Percentiles rank a stretch among this genome's conserved stretches.
Conservation (phyloP, 2,888 invertebrate species). For the Trilocha varians region DNA sequence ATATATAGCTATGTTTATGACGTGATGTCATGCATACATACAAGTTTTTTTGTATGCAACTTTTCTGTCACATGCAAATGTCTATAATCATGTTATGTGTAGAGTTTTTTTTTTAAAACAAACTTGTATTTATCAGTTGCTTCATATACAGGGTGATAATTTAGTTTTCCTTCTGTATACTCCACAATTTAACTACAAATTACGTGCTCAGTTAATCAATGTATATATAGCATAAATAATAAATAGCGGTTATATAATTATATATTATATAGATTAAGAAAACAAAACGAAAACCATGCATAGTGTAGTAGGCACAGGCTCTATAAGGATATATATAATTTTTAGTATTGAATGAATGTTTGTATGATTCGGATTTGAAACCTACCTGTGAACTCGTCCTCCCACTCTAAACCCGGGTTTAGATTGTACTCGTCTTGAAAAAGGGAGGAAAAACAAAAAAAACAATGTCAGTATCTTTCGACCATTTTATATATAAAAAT, state of each 20-base stretch:
- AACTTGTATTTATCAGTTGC: neutral
- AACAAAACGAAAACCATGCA: constrained; percentile 63
- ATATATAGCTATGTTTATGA: constrained; percentile 33
- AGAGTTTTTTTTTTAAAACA: neutral
- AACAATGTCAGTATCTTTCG: constrained; percentile 72
- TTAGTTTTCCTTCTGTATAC: neutral
- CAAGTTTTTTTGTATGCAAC: constrained; percentile 36
- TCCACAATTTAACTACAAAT: constrained; percentile 5
- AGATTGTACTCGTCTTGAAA: constrained; percentile 99
- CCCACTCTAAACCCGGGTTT: constrained; percentile 99
- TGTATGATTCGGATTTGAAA: constrained; percentile 72
- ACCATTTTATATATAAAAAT: constrained; percentile 34
- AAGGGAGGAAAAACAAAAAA: constrained; percentile 74
- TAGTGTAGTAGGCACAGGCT: constrained; percentile 66
- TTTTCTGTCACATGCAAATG: constrained; percentile 60
- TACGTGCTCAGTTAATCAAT: constrained; percentile 14
- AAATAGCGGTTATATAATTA: constrained; percentile 18
- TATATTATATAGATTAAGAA: constrained; percentile 36
- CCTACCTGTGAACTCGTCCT: constrained; percentile 99
- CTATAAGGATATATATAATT: constrained; percentile 44
- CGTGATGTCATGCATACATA: constrained; percentile 53
- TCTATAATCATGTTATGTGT: constrained; percentile 1
- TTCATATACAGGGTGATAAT: neutral
- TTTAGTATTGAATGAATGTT: constrained; percentile 55
- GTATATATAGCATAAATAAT: constrained; percentile 16